A percentile compares a stretch with the other conserved stretches of the same genome.
Conservation (phyloP, 2,888 invertebrate genomes). For the Scaeva pyrastri region DNA sequence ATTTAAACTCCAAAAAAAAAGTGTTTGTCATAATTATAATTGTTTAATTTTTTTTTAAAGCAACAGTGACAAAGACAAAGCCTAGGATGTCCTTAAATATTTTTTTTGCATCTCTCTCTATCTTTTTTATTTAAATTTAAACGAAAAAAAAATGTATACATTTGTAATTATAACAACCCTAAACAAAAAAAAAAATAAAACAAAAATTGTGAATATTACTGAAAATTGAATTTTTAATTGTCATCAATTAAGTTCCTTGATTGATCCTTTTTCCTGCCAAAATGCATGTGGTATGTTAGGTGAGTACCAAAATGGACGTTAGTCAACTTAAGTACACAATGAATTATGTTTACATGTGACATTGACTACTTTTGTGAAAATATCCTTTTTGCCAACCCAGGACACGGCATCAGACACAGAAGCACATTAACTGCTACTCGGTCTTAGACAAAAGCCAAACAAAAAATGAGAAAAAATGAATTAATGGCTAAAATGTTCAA, state of each 20-base stretch:
- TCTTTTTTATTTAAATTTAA: constrained; percentile 61
- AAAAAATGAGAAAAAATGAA: constrained; percentile 16
- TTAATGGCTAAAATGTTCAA: constrained; percentile 40
- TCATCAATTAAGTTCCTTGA: constrained; percentile 35
- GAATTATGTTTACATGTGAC: constrained; percentile 61
- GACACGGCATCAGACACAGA: constrained; percentile 34
- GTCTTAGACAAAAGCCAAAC: constrained; percentile 17
- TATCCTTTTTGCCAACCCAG: constrained; percentile 32
- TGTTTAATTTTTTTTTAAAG: constrained; percentile 30
- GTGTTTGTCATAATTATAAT: constrained; percentile 37
- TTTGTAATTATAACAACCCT: constrained; percentile 58
- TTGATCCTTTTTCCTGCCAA: constrained; percentile 20
- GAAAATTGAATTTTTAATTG: constrained; percentile 12
- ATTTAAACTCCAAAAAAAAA: too few species aligned
- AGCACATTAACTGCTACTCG: constrained; percentile 59
- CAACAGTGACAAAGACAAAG: constrained; percentile 57
- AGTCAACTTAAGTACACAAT: constrained; percentile 39
- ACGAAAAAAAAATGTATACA: constrained; percentile 63
- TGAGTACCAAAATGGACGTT: constrained; percentile 34
- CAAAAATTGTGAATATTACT: constrained; percentile 70
- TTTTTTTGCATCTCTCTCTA: constrained; percentile 37
- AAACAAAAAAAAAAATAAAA: constrained; percentile 30
- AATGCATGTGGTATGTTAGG: constrained; percentile 17
- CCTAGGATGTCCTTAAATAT: constrained; percentile 46
- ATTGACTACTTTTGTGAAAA: constrained; percentile 51